These are phyloP conservation scores for Schizotus pectinicornis DNA, from an alignment of 2,888 invertebrate genomes.

Conservation along the genomic window DNA sequence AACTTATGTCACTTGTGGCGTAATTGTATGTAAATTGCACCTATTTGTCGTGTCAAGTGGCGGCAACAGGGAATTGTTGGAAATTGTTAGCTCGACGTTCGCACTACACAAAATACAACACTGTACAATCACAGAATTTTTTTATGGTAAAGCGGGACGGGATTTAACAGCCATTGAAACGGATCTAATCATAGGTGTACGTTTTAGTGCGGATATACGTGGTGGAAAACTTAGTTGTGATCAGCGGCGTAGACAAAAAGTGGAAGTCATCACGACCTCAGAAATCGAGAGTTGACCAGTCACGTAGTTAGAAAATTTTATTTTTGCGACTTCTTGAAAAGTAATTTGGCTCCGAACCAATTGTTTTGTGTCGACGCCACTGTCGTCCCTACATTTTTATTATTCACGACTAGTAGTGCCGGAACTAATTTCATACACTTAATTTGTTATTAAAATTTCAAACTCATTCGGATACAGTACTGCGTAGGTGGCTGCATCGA, in stretches of 20 bases:
- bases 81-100: slow-evolving; percentile 6
- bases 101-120: slow-evolving; percentile 10
- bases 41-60: not conserved
- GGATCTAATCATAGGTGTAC: not conserved
- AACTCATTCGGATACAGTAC: not conserved
- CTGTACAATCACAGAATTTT: not conserved
- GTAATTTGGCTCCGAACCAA: too few relatives aligned
- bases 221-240: not conserved
- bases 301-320: too few relatives aligned
- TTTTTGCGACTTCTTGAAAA: too few relatives aligned
- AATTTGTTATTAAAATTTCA: too few relatives aligned
- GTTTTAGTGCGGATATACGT: not conserved
- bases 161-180: not conserved
- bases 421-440: too few relatives aligned
- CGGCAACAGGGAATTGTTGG: slow-evolving; percentile 2
- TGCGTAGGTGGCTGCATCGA: too few relatives aligned
- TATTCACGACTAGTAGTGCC: too few relatives aligned
- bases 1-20: not conserved
- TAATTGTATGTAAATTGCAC: slow-evolving; percentile 12
- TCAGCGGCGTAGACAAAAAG: slow-evolving; percentile 3
- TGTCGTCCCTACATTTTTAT: too few relatives aligned
- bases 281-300: too few relatives aligned
- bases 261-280: too few relatives aligned
- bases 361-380: too few relatives aligned
- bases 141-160: slow-evolving; percentile 3